phyloP scores from a whole-genome alignment of 2,113 vertebrate species.

The Alligator mississippiensis region DNA sequence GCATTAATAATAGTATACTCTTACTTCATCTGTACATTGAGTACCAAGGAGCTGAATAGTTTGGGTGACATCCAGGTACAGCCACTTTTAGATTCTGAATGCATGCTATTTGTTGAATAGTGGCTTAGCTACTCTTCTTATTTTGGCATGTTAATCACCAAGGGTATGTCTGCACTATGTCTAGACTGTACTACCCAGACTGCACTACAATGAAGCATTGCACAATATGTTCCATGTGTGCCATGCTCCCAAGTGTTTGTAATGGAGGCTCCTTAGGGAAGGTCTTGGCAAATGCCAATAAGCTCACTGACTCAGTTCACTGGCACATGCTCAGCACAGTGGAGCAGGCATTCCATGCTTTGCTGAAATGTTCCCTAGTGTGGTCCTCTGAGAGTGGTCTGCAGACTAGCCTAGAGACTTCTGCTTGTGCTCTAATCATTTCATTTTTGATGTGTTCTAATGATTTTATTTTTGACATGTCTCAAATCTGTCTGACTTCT shows the following conservation, averaged over 20 bases:
- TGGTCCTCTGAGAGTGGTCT: no score
- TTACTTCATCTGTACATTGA: slow-evolving; percentile 49
- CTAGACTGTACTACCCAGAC: no score
- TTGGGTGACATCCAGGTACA: slow-evolving; percentile 2
- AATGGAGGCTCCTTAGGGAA: no score
- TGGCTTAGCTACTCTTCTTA: not conserved
- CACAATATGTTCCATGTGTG: no score
- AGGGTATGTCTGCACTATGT: no score
- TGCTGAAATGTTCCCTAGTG: no score
- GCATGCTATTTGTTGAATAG: slow-evolving; percentile 38
- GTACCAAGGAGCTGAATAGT: not conserved
- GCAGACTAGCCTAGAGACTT: not conserved
- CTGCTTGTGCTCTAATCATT: not conserved
- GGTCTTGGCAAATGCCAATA: no score
- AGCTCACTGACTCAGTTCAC: no score
- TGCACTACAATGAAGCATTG: no score
- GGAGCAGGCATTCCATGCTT: no score
- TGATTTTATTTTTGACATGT: not conserved
- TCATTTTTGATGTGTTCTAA: not conserved
- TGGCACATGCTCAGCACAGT: no score
- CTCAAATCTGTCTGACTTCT: not conserved
- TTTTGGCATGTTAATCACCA: not conserved
- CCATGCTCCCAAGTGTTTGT: no score
- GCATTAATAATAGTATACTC: slow-evolving; percentile 43
- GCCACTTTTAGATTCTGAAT: not conserved